Evolutionary conservation across 1,140 invertebrate species (phyloP), one percentile per base, ranked within the genome.

Genomic region (Carcinoscorpius rotundicauda): DNA sequence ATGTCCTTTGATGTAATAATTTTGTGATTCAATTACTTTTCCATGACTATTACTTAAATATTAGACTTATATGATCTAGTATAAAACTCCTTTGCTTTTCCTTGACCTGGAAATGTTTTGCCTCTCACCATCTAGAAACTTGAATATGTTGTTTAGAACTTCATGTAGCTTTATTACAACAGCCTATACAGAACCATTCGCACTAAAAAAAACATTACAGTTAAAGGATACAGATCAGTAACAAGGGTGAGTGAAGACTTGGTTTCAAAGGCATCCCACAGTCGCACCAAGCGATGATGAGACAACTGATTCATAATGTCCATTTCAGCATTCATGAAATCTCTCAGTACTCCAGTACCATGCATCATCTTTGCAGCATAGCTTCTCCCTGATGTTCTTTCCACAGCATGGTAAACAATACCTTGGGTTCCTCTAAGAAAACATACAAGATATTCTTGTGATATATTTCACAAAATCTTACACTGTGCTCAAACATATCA

Each of bases 311-410:
- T 91, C 83, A 96, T 88, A 65, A 91, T 87, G 60, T 96, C 90
- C 69, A 94, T 78, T 76, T 97, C 93, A 72, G 91, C 88, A 71
- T 85, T 82, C 89, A 97, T 95, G 74, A 88, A 90, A 48, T 87
- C 83, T 64, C 85, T 85, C 60, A 91, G 79, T 4, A 87, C 84
- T 8, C 75, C 74, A 3, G 85, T 85, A 62, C 85, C 83, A 0
- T 91, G 91, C 88, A 97, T 95, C 9, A 91, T 83, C 78, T 97
- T 97, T 1, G 89, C 91, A 1, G 92, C 93, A 76, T 87, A 95
- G 74, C 89, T 92, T 63, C 84, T 73, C 79, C 87, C 89, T 11
- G 85, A 85, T 5, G 81, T 76, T 62, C 90, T 83, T 72, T 93
- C 90, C 0, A 91, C 90, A 6, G 87, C 87, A 75, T 94, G 91